Percentiles rank a stretch among this genome's conserved stretches.
Evolutionary conservation across 2,113 vertebrate genomes (phyloP).

Genomic region (Stictonetta naevosa): DNA sequence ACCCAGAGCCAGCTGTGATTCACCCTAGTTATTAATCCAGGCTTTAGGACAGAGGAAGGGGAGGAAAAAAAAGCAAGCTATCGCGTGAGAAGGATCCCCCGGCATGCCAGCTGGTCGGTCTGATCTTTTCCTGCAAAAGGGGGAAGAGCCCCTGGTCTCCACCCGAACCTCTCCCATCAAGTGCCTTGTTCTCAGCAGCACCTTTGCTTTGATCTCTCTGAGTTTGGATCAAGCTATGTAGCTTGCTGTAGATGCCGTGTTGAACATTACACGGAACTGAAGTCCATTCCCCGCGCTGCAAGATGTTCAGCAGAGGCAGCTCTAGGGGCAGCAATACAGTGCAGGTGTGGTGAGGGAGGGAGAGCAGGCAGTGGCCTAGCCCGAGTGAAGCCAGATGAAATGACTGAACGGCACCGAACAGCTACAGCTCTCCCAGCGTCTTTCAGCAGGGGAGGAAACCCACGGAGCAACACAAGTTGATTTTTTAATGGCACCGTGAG

Average conservation of each 20-base stretch:
- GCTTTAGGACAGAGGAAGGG: neutral
- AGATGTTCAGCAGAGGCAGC: neutral
- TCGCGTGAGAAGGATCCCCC: neutral
- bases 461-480: fast-evolving
- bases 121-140: neutral
- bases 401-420: neutral
- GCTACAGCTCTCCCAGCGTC: neutral
- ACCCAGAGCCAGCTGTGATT: neutral
- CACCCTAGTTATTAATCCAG: neutral
- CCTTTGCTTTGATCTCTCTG: neutral
- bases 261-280: neutral
- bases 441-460: neutral
- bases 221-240: neutral
- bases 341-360: neutral
- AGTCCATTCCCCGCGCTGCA: neutral
- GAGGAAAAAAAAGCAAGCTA: neutral
- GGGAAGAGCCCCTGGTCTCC: neutral
- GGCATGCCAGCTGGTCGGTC: neutral
- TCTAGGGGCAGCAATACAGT: neutral
- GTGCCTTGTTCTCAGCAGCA: neutral
- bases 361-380: neutral
- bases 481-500: neutral
- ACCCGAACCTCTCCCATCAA: neutral
- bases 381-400: neutral
- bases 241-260: neutral